Evolutionary conservation across 2,797 vertebrate species (phyloP).

Genomic region (Scolopax bukidnonensis): DNA sequence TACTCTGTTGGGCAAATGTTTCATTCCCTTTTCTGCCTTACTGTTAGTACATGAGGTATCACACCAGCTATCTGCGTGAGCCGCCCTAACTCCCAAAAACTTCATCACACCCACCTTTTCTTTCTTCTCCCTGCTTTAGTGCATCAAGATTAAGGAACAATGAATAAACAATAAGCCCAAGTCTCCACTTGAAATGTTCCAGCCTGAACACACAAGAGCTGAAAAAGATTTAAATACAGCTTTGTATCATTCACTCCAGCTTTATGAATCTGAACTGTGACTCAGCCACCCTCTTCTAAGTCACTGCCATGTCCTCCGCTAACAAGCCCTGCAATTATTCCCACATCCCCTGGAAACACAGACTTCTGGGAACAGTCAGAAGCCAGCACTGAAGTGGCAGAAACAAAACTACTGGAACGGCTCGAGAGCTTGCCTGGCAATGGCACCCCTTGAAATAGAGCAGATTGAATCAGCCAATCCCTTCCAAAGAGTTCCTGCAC

Average conservation of each 20-base stretch:
- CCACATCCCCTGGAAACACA: background rate
- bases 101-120: background rate
- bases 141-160: background rate
- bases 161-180: background rate
- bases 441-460: background rate
- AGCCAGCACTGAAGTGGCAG: background rate
- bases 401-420: background rate
- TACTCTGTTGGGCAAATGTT: background rate
- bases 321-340: background rate
- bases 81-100: background rate
- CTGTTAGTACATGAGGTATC: background rate
- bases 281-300: background rate
- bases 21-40: background rate
- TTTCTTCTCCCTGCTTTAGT: background rate
- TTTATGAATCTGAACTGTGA: background rate
- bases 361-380: background rate
- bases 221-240: background rate
- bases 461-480: background rate
- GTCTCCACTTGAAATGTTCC: background rate
- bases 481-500: background rate
- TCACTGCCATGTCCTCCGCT: background rate
- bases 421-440: rapidly evolving
- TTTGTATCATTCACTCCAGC: background rate
- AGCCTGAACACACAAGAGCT: background rate
- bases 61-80: background rate